Evolutionary conservation across 1,140 invertebrate species (phyloP).

Genomic region (Megalopta genalis): DNA sequence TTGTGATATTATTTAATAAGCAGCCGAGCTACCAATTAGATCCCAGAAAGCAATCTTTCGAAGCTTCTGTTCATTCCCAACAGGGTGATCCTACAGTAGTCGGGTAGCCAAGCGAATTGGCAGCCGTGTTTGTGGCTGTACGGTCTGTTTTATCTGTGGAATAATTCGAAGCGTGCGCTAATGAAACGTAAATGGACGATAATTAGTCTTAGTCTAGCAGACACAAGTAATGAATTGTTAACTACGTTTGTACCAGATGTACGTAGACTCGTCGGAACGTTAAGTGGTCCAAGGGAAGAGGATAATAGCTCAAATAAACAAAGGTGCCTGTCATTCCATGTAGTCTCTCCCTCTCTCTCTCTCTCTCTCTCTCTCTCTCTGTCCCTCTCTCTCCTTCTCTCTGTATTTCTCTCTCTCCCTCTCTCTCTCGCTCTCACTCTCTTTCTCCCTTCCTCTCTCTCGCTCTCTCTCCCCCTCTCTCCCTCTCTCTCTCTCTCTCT

Average conservation of each 20-base stretch:
- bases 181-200: not conserved
- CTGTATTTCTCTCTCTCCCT: too few species aligned
- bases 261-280: not conserved
- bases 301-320: conserved; percentile 21
- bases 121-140: too few species aligned
- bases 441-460: not conserved
- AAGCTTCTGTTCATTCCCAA: too few species aligned
- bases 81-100: too few species aligned
- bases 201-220: not conserved
- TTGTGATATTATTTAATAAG: too few species aligned
- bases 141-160: not conserved
- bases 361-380: not conserved
- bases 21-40: too few species aligned
- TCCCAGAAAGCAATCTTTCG: too few species aligned
- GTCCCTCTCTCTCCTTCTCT: too few species aligned
- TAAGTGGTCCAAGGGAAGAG: not conserved
- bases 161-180: not conserved
- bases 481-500: too few species aligned
- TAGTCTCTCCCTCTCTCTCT: not conserved
- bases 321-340: not conserved
- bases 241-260: not conserved
- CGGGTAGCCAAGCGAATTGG: too few species aligned
- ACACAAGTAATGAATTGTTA: not conserved
- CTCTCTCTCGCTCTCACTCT: not conserved
- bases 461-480: not conserved